phyloP scores from a whole-genome alignment of 64 coral and sea anemone species.

The Trachythela sp. region DNA sequence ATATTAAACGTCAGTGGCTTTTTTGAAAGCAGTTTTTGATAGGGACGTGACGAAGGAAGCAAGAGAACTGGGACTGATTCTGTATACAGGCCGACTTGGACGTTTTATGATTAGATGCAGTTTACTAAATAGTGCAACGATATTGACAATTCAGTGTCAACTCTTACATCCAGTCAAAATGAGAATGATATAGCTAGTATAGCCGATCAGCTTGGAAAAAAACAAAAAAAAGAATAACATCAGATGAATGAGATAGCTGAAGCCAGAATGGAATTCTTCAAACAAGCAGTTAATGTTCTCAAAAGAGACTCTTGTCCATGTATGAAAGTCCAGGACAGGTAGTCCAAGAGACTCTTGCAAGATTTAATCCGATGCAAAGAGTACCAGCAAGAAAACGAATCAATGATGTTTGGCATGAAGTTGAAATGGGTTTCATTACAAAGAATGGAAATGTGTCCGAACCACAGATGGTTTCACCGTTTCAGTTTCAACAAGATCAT shows the following conservation, averaged over 20 bases:
- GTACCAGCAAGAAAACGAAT: background rate
- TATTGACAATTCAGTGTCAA: slow-evolving; percentile 1
- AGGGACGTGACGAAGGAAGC: background rate
- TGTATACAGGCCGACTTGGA: background rate
- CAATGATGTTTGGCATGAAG: background rate
- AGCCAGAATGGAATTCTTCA: background rate
- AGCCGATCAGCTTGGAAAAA: background rate
- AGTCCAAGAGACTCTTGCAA: slow-evolving; percentile 11
- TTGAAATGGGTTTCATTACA: background rate
- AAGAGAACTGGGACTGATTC: background rate
- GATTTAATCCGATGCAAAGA: background rate
- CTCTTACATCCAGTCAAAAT: background rate
- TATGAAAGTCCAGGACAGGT: background rate
- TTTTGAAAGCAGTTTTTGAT: too few species aligned
- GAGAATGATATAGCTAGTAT: background rate
- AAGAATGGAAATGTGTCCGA: background rate
- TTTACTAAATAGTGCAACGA: background rate
- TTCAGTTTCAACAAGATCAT: background rate
- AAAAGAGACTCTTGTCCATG: background rate
- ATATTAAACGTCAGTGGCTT: slow-evolving; percentile 25
- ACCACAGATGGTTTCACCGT: background rate
- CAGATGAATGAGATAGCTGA: background rate
- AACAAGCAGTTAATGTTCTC: background rate
- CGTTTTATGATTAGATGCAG: background rate
- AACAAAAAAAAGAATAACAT: too few species aligned